A percentile compares a stretch with the other conserved stretches of the same genome.
phyloP scores from a whole-genome alignment of 2,797 vertebrate species.

The Pangasius djambal region DNA sequence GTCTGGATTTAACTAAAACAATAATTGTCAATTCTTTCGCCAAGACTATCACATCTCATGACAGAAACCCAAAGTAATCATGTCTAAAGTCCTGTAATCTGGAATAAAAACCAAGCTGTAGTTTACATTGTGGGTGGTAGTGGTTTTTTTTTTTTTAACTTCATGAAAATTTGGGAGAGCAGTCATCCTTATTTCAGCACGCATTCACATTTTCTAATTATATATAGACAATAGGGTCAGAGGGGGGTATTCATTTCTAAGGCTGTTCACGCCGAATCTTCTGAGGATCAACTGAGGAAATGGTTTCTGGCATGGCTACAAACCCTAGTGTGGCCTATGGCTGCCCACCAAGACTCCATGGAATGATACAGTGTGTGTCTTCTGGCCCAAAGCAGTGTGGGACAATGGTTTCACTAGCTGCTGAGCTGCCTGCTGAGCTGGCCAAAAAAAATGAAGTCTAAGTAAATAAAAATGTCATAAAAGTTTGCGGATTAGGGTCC shows the following conservation, averaged over 20 bases:
- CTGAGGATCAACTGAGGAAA: constrained; percentile 67
- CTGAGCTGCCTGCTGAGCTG: constrained; percentile 47
- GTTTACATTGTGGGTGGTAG: constrained; percentile 64
- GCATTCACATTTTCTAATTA: constrained; percentile 74
- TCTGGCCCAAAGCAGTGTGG: constrained; percentile 56
- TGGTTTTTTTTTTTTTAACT: background rate
- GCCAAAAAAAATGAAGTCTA: constrained; percentile 48
- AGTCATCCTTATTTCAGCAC: constrained; percentile 75
- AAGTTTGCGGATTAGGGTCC: constrained; percentile 26
- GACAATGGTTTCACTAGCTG: constrained; percentile 55
- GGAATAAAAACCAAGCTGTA: constrained; percentile 42
- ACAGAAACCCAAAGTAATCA: constrained; percentile 25
- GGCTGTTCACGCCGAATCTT: constrained; percentile 61
- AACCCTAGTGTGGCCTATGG: constrained; percentile 71
- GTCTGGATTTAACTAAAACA: constrained; percentile 45
- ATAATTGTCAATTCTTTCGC: constrained; percentile 44
- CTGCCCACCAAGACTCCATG: constrained; percentile 66
- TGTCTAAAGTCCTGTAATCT: constrained; percentile 21
- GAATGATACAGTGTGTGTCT: constrained; percentile 67
- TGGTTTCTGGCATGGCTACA: constrained; percentile 69
- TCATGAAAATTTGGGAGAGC: constrained; percentile 58
- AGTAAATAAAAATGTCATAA: constrained; percentile 54
- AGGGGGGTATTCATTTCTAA: constrained; percentile 65
- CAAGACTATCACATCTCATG: constrained; percentile 37
- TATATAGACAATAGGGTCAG: constrained; percentile 67